A percentile compares a stretch with the other conserved stretches of the same genome.
phyloP scores from a whole-genome alignment of 2,888 invertebrate genomes.

The Cyaniris semiargus region DNA sequence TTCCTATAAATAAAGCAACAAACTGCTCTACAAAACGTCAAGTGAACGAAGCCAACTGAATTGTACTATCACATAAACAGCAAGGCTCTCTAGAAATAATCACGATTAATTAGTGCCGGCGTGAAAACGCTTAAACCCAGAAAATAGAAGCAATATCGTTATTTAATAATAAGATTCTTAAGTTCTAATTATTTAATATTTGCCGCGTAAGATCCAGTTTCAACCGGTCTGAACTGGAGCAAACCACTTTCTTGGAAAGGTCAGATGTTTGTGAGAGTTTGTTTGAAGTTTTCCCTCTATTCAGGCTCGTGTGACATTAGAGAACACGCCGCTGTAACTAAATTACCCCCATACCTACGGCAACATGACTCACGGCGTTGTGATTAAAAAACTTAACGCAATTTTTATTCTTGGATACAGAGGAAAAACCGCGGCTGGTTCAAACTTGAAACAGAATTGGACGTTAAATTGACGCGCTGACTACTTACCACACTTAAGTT shows the following conservation, averaged over 20 bases:
- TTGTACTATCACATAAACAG: constrained; percentile 20
- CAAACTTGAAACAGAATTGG: neutral
- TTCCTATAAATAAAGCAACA: constrained; percentile 73
- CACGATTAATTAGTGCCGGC: constrained; percentile 8
- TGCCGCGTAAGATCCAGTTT: neutral
- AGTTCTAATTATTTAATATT: neutral
- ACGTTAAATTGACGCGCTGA: neutral
- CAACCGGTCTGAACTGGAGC: neutral
- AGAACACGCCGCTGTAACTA: neutral
- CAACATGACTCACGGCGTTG: neutral
- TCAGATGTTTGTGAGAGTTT: neutral
- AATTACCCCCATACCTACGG: neutral
- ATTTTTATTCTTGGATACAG: neutral
- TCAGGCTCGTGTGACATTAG: neutral
- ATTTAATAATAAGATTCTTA: neutral
- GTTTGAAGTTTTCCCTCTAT: constrained; percentile 5
- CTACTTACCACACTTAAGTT: neutral
- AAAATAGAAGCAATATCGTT: neutral
- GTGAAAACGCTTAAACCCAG: neutral
- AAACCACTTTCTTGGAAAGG: constrained; percentile 2
- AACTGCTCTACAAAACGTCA: constrained; percentile 40
- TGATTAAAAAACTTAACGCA: neutral
- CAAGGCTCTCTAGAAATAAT: constrained; percentile 30
- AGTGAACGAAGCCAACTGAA: constrained; percentile 37
- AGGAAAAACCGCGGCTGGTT: neutral